Base-by-base conservation (phyloP, 2,888 invertebrate genomes). In the Leucozona laternaria region DNA sequence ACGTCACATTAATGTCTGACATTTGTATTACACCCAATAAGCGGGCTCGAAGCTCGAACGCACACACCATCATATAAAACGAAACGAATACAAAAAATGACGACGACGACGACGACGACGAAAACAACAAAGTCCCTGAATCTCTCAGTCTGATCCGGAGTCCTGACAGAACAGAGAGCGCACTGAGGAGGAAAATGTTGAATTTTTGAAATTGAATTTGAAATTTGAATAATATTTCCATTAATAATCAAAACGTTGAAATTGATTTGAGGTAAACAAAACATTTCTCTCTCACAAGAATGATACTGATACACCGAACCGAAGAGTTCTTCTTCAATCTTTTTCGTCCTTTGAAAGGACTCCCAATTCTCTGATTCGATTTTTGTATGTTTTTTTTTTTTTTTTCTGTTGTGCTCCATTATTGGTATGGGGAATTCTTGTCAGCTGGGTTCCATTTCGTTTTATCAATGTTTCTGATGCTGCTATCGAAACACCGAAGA, bases 261-360 rank as follows among this genome's bases (percentile, higher is more conserved):
- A 87, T 87, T 87, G 87, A 87, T 87, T 87, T 87, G 83, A 83
- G 79, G 87, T 87, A 83, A 83, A 87, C 87, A 87, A 83, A 82
- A 82, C 64, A 82, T 22, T 60, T 40, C 37, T 37, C 73, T 83
- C 68, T 34, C 43, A 62, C 15, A 58, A 43, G 75, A 78, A 64
- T 64, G 72, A 68, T 66, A 81, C 31, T 48, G 84, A 81, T 81
- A 76, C 50, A 50, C 7, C 28, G n/a, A n/a, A 31, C 31, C n/a
- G 43, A 60, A 53, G 60, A 53, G 58, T 10, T 43, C 15, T 64
- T 64, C 48, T 58, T 37, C 43, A 31, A 48, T 66, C 20, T 55
- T 15, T 48, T 5, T 50, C 13, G 28, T 80, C 37, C 48, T 66
- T 68, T 45, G 17, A 68, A 31, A 57, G 58, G 37, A 48, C 68